Evolutionary conservation across 1,140 invertebrate species (phyloP), one percentile per base, ranked within the genome.

Genomic region (Plutomurus gul): DNA sequence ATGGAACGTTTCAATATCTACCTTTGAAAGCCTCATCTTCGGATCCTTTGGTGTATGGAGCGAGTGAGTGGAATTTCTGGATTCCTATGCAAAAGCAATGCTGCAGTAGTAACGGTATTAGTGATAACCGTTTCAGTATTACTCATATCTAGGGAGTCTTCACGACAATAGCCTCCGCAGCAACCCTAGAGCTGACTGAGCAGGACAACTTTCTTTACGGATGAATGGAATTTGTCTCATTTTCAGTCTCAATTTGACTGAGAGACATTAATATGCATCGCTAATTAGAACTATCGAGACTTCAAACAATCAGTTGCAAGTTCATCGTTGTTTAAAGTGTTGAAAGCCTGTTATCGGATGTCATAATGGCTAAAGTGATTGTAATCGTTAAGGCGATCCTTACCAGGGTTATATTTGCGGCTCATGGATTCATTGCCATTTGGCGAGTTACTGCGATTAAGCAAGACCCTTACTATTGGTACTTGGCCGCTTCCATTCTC

Each of bases 301-400:
- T 43, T 43, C 11, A 43, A 27, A 30, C 16, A 25, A 56, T 4
- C 25, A 27, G 22, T 56, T 51, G 20, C 4, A 27, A 51, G n/a
- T 22, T 27, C 8, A 36, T n/a, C 13, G 16, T n/a, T 65, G 27
- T 11, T 30, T 3, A 30, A 16, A 20, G 27, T 65, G 39, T 43
- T 2, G 39, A 13, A 13, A 1, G 2, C n/a, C 1, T 56, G 25
- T 65, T 13, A 16, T 16, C 36, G 11, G 11, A 65, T 65, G 56
- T 20, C 22, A 71, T 22, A 5, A 84, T 85, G 84, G 84, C 73
- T 13, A 85, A 92, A 87, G 90, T 93, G 84, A 88, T 94, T 79
- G 92, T 92, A 1, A 92, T 92, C 7, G 89, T 94, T 56, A 95
- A 94, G 87, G 93, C 93, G 4, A 92, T 94, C 76, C 89, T 94